These are phyloP conservation scores for Cherax quadricarinatus DNA, from an alignment of 1,140 invertebrate species.

Conservation along the genomic window DNA sequence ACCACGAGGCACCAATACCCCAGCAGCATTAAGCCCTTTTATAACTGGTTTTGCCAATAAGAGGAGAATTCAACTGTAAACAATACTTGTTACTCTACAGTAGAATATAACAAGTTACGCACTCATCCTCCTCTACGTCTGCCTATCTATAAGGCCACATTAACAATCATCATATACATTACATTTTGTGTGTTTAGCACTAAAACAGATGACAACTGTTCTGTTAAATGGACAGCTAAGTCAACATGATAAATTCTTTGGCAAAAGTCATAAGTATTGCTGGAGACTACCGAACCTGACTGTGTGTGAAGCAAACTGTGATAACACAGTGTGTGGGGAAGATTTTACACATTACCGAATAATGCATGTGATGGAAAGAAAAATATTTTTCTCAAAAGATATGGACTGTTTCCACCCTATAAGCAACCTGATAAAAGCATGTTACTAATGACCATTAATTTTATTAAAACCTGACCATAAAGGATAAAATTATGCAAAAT, in stretches of 20 bases:
- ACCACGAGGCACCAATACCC: too few species aligned
- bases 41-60: too few species aligned
- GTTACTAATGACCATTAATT: too few species aligned
- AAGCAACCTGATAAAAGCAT: too few species aligned
- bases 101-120: too few species aligned
- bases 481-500: background rate
- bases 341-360: background rate
- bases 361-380: too few species aligned
- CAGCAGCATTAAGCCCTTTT: too few species aligned
- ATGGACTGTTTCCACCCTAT: too few species aligned
- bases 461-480: too few species aligned
- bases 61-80: too few species aligned
- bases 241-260: background rate
- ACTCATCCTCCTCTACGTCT: background rate
- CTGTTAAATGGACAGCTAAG: background rate
- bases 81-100: too few species aligned
- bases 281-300: background rate
- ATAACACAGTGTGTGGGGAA: background rate
- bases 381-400: too few species aligned
- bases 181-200: background rate
- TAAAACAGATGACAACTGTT: background rate
- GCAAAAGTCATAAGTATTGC: background rate
- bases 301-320: background rate
- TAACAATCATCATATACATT: background rate
- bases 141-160: background rate